Evolutionary conservation across 2,113 vertebrate genomes (phyloP), one percentile per base, ranked within the genome.

Genomic region (Pachyramphus minor): DNA sequence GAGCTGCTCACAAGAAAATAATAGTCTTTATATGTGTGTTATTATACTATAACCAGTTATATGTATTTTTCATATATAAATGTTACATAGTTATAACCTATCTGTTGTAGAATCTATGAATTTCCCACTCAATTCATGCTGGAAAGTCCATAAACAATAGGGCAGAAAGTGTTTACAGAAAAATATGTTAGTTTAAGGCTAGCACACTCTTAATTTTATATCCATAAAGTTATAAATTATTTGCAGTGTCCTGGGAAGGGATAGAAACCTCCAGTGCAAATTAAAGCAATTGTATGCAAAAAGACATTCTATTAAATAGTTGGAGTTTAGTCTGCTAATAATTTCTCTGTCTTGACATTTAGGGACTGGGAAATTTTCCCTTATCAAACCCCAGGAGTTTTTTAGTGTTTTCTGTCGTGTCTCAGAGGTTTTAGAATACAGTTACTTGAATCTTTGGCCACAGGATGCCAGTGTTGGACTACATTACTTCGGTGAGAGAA

Each of bases 401-500:
- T 94, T 68, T 82, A 42, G 53, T 30, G 14, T 89, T 95, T 95
- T 77, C 37, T 74, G 64, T 84, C 30, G 52, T 84, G 69, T 87
- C 87, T 82, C 52, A 31, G 69, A 91, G 84, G 50, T 69, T 82
- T 90, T 77, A 28, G 27, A 88, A 74, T 76, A 31, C 28, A n/a
- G 73, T 75, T 83, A 39, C 90, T 97, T 95, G 93, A 95, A 75
- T 96, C 71, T 96, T 33, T 97, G 97, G 96, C 97, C 98, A 98
- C 96, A 97, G 97, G 98, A 98, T 98, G 98, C 98, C 98, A 98
- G 97, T 98, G 44, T 98, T 98, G 98, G 97, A 97, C 97, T 96
- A 33, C 69, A 12, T 95, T 91, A 66, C 76, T 87, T 44, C 45
- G 33, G n/a, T 19, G 69, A 83, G 90, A 94, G 88, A 92, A 90